These are phyloP conservation scores for Eidolon dupreanum DNA, from an alignment of 2,797 vertebrate species.

Conservation along the genomic window DNA sequence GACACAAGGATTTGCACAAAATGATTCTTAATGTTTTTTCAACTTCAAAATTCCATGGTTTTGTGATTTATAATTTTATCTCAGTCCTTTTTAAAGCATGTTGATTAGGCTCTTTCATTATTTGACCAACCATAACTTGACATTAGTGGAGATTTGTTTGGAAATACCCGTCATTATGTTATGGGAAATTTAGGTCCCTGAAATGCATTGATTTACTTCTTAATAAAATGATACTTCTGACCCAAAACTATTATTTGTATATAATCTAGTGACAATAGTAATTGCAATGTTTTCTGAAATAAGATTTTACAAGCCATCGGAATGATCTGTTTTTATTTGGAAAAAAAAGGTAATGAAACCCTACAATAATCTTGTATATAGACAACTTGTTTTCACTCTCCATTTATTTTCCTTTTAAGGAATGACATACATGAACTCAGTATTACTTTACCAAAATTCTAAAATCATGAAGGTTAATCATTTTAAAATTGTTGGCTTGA, in stretches of 20 bases:
- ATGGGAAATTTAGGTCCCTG: neutral
- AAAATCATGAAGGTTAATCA: neutral
- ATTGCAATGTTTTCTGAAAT: neutral
- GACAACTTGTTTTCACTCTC: neutral
- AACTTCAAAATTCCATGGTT: neutral
- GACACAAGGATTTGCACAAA: neutral
- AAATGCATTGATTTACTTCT: neutral
- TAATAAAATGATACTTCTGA: neutral
- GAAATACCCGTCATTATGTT: neutral
- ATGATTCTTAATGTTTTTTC: neutral
- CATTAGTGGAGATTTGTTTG: neutral
- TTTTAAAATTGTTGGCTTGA: neutral
- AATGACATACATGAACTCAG: neutral
- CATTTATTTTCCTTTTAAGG: slow-evolving; percentile 15
- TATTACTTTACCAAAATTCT: neutral
- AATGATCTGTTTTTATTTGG: neutral
- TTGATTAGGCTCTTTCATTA: neutral
- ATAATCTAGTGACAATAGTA: neutral
- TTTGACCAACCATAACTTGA: neutral
- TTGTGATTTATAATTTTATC: neutral
- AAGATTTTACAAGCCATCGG: neutral
- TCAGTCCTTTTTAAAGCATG: neutral
- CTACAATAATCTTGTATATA: neutral
- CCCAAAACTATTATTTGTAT: neutral
- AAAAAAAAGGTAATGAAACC: neutral